Conservation (phyloP, 2,888 invertebrate species). For the Drosophila macrospina region DNA sequence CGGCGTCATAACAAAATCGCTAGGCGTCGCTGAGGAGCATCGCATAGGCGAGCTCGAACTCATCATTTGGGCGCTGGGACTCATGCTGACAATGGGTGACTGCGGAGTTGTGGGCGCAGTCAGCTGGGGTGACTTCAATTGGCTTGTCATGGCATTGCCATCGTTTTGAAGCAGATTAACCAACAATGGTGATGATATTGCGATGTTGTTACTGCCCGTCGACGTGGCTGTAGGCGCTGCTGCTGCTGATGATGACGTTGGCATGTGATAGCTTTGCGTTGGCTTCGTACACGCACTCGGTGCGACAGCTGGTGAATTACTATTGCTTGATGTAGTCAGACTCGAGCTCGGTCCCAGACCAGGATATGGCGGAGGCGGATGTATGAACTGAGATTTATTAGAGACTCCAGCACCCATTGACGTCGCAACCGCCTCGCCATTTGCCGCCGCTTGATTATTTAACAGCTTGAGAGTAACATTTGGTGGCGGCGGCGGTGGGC, state of each 20-base stretch:
- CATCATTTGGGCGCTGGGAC: slow-evolving; percentile 66
- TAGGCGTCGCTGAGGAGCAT: slow-evolving; percentile 72
- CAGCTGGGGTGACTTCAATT: slow-evolving; percentile 78
- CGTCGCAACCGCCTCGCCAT: slow-evolving; percentile 59
- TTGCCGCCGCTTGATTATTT: slow-evolving; percentile 72
- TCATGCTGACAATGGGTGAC: slow-evolving; percentile 72
- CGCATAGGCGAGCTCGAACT: slow-evolving; percentile 79
- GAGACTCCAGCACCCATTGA: slow-evolving; percentile 35
- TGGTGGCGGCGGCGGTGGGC: slow-evolving; percentile 65
- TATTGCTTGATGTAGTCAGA: slow-evolving; percentile 42
- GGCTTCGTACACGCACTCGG: slow-evolving; percentile 41
- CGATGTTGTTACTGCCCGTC: slow-evolving; percentile 87
- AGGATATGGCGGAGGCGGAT: slow-evolving; percentile 84
- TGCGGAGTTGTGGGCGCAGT: slow-evolving; percentile 60
- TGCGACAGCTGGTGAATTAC: slow-evolving; percentile 33
- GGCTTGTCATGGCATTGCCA: slow-evolving; percentile 83
- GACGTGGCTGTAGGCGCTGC: slow-evolving; percentile 56
- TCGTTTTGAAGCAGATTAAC: slow-evolving; percentile 97
- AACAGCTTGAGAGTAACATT: slow-evolving; percentile 81
- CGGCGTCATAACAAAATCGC: slow-evolving; percentile 64
- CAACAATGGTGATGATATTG: slow-evolving; percentile 94
- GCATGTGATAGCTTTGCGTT: slow-evolving; percentile 44
- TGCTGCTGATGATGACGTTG: slow-evolving; percentile 28
- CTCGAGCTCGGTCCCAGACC: slow-evolving; percentile 68
- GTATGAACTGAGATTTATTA: slow-evolving; percentile 83